These are phyloP conservation scores for Micrastur ruficollis DNA, from an alignment of 2,797 vertebrate species.

Conservation along the genomic window DNA sequence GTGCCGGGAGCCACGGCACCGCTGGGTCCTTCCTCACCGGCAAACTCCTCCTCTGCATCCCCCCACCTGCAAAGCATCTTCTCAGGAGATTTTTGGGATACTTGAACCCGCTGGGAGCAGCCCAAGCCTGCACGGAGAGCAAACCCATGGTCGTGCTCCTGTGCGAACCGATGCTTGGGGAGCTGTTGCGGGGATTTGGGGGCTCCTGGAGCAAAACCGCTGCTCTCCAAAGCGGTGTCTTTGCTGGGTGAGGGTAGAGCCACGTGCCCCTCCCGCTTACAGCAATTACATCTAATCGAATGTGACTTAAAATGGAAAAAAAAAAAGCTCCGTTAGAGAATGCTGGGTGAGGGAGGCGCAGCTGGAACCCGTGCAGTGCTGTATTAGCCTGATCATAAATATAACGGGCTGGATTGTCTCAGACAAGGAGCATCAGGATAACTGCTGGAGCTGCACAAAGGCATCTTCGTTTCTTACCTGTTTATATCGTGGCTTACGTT, in stretches of 20 bases:
- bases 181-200: not conserved
- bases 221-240: not conserved
- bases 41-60: not conserved
- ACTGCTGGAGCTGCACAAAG: not conserved
- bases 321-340: not conserved
- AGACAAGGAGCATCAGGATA: not conserved
- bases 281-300: not conserved
- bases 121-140: not conserved
- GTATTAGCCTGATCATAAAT: not conserved
- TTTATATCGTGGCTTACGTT: not conserved
- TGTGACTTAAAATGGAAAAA: not conserved
- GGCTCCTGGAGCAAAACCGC: not conserved
- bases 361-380: not conserved
- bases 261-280: not conserved
- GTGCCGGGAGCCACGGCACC: not conserved
- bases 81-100: not conserved
- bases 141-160: fast-evolving
- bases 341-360: not conserved
- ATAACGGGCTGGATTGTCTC: not conserved
- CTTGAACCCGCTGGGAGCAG: fast-evolving
- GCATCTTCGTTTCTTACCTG: not conserved
- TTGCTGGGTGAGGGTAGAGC: not conserved
- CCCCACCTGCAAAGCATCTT: not conserved
- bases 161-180: fast-evolving
- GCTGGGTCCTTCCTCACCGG: fast-evolving